Percentiles rank a stretch among this genome's conserved stretches.
Evolutionary conservation across 2,888 invertebrate species (phyloP).

Genomic region (Chaetoderma sp.): DNA sequence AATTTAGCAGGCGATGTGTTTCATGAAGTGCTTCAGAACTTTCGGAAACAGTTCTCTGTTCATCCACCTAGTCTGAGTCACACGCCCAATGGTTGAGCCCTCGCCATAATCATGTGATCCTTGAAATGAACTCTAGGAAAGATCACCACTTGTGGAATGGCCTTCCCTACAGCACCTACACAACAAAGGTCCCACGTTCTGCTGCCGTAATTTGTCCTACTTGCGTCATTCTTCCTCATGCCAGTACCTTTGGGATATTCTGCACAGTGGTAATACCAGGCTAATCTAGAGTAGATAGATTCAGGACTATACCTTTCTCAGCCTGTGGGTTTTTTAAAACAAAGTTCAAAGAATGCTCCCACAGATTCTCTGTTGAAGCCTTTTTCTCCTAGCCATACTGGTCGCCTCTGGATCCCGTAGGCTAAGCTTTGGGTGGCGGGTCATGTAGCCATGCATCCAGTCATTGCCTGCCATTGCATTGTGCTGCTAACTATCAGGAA

Average conservation of each 20-base stretch:
- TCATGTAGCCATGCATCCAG: too few relatives aligned
- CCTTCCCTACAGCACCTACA: background rate
- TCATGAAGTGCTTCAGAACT: conserved; percentile 6
- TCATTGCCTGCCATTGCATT: too few relatives aligned
- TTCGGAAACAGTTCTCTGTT: conserved; percentile 5
- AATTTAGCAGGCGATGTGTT: conserved; percentile 6
- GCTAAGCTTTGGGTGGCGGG: too few relatives aligned
- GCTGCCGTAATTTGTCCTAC: background rate
- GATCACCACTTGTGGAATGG: conserved; percentile 4
- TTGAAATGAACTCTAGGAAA: conserved; percentile 14
- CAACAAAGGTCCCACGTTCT: background rate
- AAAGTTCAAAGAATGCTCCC: too few relatives aligned
- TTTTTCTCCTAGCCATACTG: too few relatives aligned
- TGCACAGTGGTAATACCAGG: background rate
- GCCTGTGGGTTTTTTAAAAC: too few relatives aligned
- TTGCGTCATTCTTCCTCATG: background rate
- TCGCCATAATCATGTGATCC: conserved; percentile 3
- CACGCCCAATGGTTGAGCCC: conserved; percentile 6
- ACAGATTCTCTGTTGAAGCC: too few relatives aligned
- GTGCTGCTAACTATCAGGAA: too few relatives aligned
- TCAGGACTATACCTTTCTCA: background rate
- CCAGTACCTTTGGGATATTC: background rate
- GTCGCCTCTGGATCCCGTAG: too few relatives aligned
- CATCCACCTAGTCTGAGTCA: conserved; percentile 13
- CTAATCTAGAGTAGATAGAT: background rate